Conservation (phyloP, 92 coral and sea anemone genomes). For the Siderastrea radians region DNA sequence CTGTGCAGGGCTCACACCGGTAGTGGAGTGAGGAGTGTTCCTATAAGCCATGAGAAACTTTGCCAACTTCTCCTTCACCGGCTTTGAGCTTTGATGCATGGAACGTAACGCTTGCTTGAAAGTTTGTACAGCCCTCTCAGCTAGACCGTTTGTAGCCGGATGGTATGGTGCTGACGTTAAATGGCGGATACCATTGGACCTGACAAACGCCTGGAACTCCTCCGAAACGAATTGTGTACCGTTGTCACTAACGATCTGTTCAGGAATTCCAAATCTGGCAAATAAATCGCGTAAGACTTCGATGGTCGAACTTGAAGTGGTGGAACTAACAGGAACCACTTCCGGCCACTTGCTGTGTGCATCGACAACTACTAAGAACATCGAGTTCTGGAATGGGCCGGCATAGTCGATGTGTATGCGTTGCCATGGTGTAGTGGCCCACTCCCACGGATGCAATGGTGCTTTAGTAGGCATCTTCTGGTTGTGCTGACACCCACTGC, state of each 20-base stretch:
- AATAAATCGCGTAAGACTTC: conserved; percentile 52
- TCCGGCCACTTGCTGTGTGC: conserved; percentile 76
- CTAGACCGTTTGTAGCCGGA: conserved; percentile 59
- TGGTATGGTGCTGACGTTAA: conserved; percentile 70
- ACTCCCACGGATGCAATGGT: no score
- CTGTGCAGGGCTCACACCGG: background rate
- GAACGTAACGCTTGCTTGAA: conserved; percentile 38
- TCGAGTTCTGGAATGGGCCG: no score
- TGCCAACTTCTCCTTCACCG: conserved; percentile 17
- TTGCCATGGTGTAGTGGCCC: no score
- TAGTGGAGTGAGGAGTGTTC: conserved; percentile 48
- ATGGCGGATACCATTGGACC: conserved; percentile 54
- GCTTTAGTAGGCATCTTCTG: no score
- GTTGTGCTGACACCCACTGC: no score
- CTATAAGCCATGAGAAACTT: conserved; percentile 27
- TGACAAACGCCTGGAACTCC: conserved; percentile 52
- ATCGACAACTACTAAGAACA: no score
- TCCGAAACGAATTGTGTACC: conserved; percentile 61
- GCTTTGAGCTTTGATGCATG: conserved; percentile 20
- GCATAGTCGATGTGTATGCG: no score
- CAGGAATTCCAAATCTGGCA: conserved; percentile 64
- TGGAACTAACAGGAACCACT: conserved; percentile 54
- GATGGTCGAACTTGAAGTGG: conserved; percentile 58
- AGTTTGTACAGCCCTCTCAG: conserved; percentile 42
- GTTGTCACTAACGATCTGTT: conserved; percentile 71